phyloP scores from a whole-genome alignment of 2,888 invertebrate species.

The Eremobia ochroleuca region DNA sequence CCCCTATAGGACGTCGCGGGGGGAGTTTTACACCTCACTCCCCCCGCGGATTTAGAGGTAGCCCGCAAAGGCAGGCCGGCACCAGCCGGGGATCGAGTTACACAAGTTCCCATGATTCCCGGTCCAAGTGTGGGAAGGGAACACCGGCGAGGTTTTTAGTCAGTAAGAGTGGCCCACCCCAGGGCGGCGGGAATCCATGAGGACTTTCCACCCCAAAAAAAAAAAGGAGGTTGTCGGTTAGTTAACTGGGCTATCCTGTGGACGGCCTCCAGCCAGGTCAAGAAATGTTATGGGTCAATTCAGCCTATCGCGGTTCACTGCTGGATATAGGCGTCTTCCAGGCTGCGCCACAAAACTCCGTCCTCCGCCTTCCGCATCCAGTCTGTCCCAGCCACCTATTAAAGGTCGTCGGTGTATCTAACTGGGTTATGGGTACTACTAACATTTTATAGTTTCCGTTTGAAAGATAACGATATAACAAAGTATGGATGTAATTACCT shows the following conservation, averaged over 20 bases:
- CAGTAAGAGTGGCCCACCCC: too few species aligned
- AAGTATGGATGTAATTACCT: slow-evolving; percentile 31
- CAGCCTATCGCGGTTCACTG: not conserved
- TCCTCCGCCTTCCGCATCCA: not conserved
- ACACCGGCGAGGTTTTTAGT: too few species aligned
- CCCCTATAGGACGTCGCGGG: too few species aligned
- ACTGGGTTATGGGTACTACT: not conserved
- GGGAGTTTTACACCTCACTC: too few species aligned
- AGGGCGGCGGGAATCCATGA: too few species aligned
- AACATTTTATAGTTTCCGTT: slow-evolving; percentile 48
- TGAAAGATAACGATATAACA: slow-evolving; percentile 32
- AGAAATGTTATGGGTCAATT: not conserved
- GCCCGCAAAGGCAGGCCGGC: too few species aligned
- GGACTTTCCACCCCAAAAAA: too few species aligned
- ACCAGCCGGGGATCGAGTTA: too few species aligned
- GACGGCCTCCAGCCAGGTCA: not conserved
- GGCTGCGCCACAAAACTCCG: not conserved
- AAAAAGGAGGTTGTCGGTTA: not conserved
- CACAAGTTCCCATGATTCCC: too few species aligned
- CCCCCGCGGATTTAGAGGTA: too few species aligned
- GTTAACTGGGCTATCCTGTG: not conserved
- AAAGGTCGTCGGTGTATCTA: not conserved
- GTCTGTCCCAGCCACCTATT: not conserved
- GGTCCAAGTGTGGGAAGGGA: too few species aligned
- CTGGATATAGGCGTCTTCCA: not conserved